A percentile compares a stretch with the other conserved stretches of the same genome.
Evolutionary conservation across 2,113 vertebrate species (phyloP).

Genomic region (Oncorhynchus nerka): DNA sequence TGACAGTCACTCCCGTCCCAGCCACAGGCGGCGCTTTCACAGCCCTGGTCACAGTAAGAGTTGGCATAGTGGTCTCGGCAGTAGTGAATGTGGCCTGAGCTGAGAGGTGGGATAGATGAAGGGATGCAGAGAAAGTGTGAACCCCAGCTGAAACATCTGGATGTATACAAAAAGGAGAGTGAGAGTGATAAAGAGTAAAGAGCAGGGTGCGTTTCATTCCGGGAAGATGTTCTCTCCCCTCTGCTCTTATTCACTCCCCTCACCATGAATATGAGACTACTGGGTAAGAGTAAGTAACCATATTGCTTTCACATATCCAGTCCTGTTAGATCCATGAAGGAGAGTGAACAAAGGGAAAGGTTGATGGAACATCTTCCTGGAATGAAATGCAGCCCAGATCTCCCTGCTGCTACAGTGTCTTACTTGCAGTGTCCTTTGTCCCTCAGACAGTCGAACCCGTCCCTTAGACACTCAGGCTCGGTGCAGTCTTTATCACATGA

Average conservation of each 20-base stretch:
- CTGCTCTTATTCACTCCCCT: background rate
- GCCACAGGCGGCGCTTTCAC: constrained; percentile 78
- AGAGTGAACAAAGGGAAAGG: background rate
- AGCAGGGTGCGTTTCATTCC: no score
- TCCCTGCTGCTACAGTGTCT: constrained; percentile 24
- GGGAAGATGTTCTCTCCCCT: background rate
- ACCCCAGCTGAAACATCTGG: no score
- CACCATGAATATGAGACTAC: background rate
- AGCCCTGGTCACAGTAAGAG: constrained; percentile 82
- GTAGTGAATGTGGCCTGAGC: constrained; percentile 77
- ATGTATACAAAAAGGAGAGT: no score
- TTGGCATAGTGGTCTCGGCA: constrained; percentile 83
- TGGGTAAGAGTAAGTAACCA: no score
- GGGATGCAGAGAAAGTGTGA: background rate
- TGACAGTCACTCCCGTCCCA: constrained; percentile 89
- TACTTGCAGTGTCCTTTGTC: constrained; percentile 75
- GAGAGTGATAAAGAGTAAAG: background rate
- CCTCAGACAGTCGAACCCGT: constrained; percentile 82
- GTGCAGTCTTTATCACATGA: constrained; percentile 77
- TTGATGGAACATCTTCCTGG: background rate
- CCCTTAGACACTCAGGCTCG: constrained; percentile 77
- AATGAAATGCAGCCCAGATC: no score
- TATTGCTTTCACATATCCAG: no score
- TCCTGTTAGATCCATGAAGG: background rate
- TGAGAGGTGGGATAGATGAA: constrained; percentile 39